Evolutionary conservation across 2,113 vertebrate species (phyloP).

Genomic region (Esox niger): DNA sequence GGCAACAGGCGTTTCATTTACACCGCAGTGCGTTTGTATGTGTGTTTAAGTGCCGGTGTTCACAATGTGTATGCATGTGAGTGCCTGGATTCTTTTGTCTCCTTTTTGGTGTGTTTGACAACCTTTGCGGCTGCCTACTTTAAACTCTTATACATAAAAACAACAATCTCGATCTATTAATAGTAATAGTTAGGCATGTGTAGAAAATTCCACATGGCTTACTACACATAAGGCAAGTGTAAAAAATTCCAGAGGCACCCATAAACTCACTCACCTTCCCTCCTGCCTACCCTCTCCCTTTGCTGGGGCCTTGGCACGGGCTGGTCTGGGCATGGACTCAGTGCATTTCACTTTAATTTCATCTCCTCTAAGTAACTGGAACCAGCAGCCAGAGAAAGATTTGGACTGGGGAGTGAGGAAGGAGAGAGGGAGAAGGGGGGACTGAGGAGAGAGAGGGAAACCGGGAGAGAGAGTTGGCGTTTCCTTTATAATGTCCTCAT

Average conservation of each 20-base stretch:
- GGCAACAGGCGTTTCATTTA: background rate
- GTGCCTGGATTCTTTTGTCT: background rate
- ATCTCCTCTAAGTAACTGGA: constrained; percentile 25
- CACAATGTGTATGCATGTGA: no score
- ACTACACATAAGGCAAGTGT: background rate
- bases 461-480: background rate
- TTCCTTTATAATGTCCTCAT: constrained; percentile 22
- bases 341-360: constrained; percentile 19
- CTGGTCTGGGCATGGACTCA: background rate
- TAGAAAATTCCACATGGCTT: constrained; percentile 19
- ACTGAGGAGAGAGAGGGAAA: constrained; percentile 1
- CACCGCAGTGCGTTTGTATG: background rate
- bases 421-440: background rate
- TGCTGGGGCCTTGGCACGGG: constrained; percentile 4
- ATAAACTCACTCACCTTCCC: constrained; percentile 16
- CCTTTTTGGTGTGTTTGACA: background rate
- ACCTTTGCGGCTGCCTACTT: background rate
- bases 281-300: background rate
- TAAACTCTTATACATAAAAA: background rate
- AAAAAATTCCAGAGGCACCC: constrained; percentile 15
- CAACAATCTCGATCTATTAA: constrained; percentile 13
- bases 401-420: no score
- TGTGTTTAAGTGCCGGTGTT: no score
- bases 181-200: background rate
- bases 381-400: constrained; percentile 14